Base-by-base conservation (phyloP, 2,797 vertebrate genomes). In the Cynopterus sphinx region DNA sequence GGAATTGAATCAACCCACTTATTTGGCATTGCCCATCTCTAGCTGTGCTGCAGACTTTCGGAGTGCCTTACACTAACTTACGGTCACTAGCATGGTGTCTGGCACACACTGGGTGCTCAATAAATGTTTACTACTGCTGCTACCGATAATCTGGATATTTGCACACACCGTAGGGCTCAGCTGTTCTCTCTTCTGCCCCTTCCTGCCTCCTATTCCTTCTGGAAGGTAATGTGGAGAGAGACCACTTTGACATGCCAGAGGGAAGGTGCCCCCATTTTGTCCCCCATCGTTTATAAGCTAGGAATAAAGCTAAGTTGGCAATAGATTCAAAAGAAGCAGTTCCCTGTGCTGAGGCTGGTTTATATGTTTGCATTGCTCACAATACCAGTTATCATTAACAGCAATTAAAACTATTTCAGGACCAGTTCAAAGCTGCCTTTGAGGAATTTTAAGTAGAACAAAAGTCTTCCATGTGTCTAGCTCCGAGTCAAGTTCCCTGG, bases 361-460 rank as follows among this genome's bases (percentile, higher is more conserved):
- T 68, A 67, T 36, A 46, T 57, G 94, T 89, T 88, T 91, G 75
- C 57, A 28, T 87, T 49, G 83, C 55, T 91, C 86, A 87, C 74
- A 82, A 49, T 53, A 36, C 70, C 87, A 77, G 79, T 89, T 92
- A 78, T 83, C 96, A 94, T 94, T 74, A 94, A 53, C 67, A 88
- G 74, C 78, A 89, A 91, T 97, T 95, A 96, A 96, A 97, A 91
- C 91, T 91, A 90, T 97, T 90, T 96, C 41, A 71, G 86, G 79
- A 81, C 67, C 49, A 74, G 96, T 90, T 96, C 93, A 95, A 92
- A 96, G 96, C 85, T 95, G 74, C 55, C 95, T 97, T 95, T 92
- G 93, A 97, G 94, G 92, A 86, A 61, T 46, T 92, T 87, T 73
- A 91, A 91, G 70, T 73, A 87, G 84, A 71, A 81, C 79, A 55